Evolutionary conservation across 2,888 invertebrate species (phyloP), one percentile per base, ranked within the genome.

Genomic region (Busseola fusca): DNA sequence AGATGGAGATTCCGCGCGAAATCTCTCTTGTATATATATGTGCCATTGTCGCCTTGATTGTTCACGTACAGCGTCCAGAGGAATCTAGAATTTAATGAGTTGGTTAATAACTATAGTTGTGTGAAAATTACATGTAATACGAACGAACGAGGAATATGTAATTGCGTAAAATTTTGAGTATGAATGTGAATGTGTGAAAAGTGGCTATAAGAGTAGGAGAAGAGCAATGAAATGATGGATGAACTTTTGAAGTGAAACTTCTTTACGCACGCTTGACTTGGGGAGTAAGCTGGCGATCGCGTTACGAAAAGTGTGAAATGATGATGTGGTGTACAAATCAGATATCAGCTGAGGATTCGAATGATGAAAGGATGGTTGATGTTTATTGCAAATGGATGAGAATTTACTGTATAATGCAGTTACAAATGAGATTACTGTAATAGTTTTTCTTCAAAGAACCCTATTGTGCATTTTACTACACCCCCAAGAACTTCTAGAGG

Each of bases 21-120:
- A 80, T 98, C 98, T 66, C 96, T 96, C 88, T 97, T 97, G 80
- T 97, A 96, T 57, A 98, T 97, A 87, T 97, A 96, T 10, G 97
- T 97, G 78, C 94, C 93, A 89, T 93, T 95, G 76, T 95, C 95
- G 79, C 97, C 97, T 78, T 97, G 96, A 89, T 98, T 98, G 90
- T 98, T 98, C 77, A 97, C 97, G 91, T 98, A 98, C 69, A 98
- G 96, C 27, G 97, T 97, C 97, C 98, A 98, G 48, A 98, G 96
- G 92, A 98, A 98, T 96, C 97, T 96, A 93, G 68, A 88, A 92
- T 42, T 14, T 3, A 34, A 69, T 54, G 4, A 30, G 25, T 25
- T 63, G 4, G 62, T 69, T 60, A 48, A 30, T 9, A 62, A 52
- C 54, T n/a, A 14, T 9, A 50, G n/a, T 50, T 50, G 10, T 10